phyloP scores from a whole-genome alignment of 2,797 vertebrate genomes.

The Scolopax rusticola region DNA sequence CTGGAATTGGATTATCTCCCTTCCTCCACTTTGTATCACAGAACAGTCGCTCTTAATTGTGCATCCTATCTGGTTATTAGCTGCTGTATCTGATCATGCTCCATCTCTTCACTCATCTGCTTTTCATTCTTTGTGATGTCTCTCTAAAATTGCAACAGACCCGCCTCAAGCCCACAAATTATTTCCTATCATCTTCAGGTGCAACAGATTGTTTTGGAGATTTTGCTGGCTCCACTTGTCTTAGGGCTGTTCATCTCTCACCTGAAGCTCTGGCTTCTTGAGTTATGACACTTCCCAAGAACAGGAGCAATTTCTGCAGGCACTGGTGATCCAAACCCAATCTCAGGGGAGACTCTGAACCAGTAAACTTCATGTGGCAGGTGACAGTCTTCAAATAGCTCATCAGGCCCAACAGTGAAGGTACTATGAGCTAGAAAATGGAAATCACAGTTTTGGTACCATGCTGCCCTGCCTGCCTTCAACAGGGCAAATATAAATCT shows the following conservation, averaged over 20 bases:
- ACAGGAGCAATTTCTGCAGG: background rate
- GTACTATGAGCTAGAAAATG: background rate
- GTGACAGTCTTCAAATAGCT: background rate
- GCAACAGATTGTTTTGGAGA: background rate
- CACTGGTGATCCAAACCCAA: accelerated
- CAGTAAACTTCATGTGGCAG: background rate
- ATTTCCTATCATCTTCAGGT: background rate
- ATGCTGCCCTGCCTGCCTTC: background rate
- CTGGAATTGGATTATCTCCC: constrained; percentile 56
- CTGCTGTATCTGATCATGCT: background rate
- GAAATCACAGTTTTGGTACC: background rate
- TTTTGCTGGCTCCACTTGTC: background rate
- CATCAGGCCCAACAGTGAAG: background rate
- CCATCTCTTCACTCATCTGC: constrained; percentile 11
- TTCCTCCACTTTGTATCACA: background rate
- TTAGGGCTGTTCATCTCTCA: background rate
- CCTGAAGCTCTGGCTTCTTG: background rate
- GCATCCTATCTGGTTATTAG: constrained; percentile 18
- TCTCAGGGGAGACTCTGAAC: background rate
- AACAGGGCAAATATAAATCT: background rate
- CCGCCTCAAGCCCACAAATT: background rate
- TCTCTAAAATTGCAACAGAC: constrained; percentile 7
- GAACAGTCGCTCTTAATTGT: constrained; percentile 41
- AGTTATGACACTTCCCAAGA: background rate
- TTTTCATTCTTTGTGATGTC: constrained; percentile 7